These are phyloP conservation scores for Anthopleura xanthogrammica DNA, from an alignment of 92 coral and sea anemone species.

Conservation along the genomic window DNA sequence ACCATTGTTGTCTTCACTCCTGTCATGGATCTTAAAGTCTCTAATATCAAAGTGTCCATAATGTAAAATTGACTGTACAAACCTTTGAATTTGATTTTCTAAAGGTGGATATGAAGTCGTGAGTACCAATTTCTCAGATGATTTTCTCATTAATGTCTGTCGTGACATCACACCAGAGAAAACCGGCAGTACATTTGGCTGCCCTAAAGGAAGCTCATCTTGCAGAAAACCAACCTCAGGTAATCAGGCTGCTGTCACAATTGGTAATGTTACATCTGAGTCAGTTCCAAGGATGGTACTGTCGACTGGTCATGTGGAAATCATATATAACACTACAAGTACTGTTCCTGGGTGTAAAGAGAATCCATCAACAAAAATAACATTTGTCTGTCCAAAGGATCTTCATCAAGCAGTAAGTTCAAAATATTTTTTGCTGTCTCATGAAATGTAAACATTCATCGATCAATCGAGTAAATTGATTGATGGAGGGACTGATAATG, in stretches of 20 bases:
- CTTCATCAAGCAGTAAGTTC: conserved; percentile 47
- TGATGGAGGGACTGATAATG: no score
- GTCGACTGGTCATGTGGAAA: conserved; percentile 23
- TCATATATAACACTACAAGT: conserved; percentile 44
- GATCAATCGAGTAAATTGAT: no score
- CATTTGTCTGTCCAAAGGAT: conserved; percentile 71
- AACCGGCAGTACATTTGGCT: conserved; percentile 37
- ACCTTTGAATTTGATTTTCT: not conserved
- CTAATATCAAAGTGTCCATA: no score
- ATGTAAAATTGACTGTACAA: no score
- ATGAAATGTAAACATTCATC: no score
- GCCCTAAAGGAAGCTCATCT: conserved; percentile 54
- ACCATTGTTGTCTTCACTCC: no score
- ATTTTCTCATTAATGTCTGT: conserved; percentile 85
- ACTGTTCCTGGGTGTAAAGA: conserved; percentile 24
- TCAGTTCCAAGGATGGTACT: conserved; percentile 22
- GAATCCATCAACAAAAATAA: conserved; percentile 57
- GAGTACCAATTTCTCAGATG: conserved; percentile 46
- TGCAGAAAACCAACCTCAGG: conserved; percentile 52
- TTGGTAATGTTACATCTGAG: conserved; percentile 35
- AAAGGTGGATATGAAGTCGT: conserved; percentile 93
- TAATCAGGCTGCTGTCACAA: conserved; percentile 5
- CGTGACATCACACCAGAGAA: conserved; percentile 72
- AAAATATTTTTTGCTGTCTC: no score
- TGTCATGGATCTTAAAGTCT: no score